Evolutionary conservation across 1,140 invertebrate genomes (phyloP), one percentile per base, ranked within the genome.

Genomic region (Lucilia cuprina): DNA sequence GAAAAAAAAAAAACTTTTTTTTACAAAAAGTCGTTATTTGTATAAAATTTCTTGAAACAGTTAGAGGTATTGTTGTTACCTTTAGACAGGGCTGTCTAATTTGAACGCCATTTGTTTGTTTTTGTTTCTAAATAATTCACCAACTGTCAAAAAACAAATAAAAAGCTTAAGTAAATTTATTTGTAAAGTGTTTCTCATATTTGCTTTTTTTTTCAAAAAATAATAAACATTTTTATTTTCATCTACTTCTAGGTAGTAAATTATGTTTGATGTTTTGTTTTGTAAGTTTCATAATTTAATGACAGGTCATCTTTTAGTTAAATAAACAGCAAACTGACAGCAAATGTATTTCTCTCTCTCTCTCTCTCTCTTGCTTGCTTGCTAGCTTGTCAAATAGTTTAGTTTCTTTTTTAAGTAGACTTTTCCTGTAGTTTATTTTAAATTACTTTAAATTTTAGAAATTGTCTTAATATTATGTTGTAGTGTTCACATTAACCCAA

Each of bases 181-280:
- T 34, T 77, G 34, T 35, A 77, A 77, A 77, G 13, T 77, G 30
- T 41, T 41, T 77, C 8, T 77, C 12, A 4, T 34, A n/a, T 19
- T 35, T 1, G 25, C 25, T 30, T 77, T 7, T 13, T 34, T 77
- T 77, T 2, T 35, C 17, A 8, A 5, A 55, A 12, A 55, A 55
- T 55, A 14, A 12, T 55, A 30, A 30, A 30, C 25, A 14, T 55
- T 55, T 55, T 55, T 55, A 55, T 55, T 55, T 55, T 55, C 50
- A 5, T 55, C 25, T 30, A 55, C 12, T 55, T 55, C 50, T 55
- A 55, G 12, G 50, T 55, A 55, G 50, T 55, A 77, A 77, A 77
- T 77, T 41, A 77, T 77, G 74, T 77, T 77, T 77, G 74, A 77
- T 77, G 74, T 77, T 77, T 30, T 30, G 25, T 30, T 30, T n/a